phyloP scores from a whole-genome alignment of 1,140 invertebrate genomes.

The Chlorops oryzae region DNA sequence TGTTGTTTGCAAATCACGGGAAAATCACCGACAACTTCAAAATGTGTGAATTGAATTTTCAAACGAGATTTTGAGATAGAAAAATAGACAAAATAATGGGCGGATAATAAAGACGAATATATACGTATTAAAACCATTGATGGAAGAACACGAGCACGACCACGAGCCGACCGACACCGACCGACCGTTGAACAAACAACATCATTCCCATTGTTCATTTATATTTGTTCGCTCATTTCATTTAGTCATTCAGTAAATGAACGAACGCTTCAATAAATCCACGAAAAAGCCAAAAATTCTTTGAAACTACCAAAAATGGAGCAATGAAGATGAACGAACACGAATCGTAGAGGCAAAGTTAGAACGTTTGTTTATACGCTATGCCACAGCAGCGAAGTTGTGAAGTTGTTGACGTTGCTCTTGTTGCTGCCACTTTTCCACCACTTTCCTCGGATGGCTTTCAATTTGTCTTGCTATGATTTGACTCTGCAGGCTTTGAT shows the following conservation, averaged over 20 bases:
- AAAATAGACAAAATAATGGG: not conserved
- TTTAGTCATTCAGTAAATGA: slow-evolving; percentile 4
- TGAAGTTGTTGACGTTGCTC: no score
- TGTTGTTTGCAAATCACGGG: no score
- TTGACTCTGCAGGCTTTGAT: not conserved
- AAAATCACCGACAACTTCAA: slow-evolving; percentile 13
- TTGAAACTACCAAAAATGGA: no score
- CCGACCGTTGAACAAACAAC: slow-evolving; percentile 2
- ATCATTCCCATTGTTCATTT: no score
- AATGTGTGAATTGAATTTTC: slow-evolving; percentile 18
- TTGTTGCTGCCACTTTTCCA: not conserved
- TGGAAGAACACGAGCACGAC: not conserved
- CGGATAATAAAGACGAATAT: not conserved
- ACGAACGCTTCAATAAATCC: slow-evolving; percentile 7
- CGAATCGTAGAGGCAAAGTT: no score
- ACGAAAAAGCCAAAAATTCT: no score
- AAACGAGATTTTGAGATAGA: slow-evolving; percentile 7
- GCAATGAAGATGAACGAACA: no score
- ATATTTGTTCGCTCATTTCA: no score
- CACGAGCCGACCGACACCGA: not conserved
- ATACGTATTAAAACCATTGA: not conserved
- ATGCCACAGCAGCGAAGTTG: no score
- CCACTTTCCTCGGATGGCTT: not conserved
- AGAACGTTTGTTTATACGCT: no score
- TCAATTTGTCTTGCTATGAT: not conserved